phyloP scores from a whole-genome alignment of 1,140 invertebrate species.

The Camponotus vicinus region DNA sequence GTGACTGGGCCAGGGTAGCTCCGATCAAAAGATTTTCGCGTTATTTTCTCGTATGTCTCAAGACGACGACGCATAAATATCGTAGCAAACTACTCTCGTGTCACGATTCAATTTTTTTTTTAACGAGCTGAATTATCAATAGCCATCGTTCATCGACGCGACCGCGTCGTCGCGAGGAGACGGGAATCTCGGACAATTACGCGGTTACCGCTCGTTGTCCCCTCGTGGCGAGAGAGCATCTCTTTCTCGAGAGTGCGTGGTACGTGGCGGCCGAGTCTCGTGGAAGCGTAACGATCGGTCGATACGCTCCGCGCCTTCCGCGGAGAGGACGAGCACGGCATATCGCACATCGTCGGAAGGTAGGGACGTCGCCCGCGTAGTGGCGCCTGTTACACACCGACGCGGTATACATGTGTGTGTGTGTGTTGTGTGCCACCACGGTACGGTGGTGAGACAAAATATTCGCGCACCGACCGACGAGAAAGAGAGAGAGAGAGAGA shows the following conservation, averaged over 20 bases:
- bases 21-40: background rate
- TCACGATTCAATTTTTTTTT: background rate
- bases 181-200: background rate
- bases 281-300: conserved; percentile 55
- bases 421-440: background rate
- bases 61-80: background rate
- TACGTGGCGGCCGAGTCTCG: conserved; percentile 33
- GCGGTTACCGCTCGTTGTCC: background rate
- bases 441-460: conserved; percentile 45
- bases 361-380: conserved; percentile 42
- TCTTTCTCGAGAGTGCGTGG: conserved; percentile 47
- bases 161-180: background rate
- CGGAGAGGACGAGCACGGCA: conserved; percentile 45
- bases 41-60: background rate
- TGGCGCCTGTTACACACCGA: conserved; percentile 38
- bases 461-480: conserved; percentile 32
- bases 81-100: too few species aligned
- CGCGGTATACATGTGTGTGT: background rate
- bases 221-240: conserved; percentile 30
- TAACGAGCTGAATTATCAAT: background rate
- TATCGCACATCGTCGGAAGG: conserved; percentile 48
- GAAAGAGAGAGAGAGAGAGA: conserved; percentile 29
- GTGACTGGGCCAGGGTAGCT: conserved; percentile 13
- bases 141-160: background rate
- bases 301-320: conserved; percentile 48